phyloP scores from a whole-genome alignment of 1,140 invertebrate species.

The Tetramorium alpestre region DNA sequence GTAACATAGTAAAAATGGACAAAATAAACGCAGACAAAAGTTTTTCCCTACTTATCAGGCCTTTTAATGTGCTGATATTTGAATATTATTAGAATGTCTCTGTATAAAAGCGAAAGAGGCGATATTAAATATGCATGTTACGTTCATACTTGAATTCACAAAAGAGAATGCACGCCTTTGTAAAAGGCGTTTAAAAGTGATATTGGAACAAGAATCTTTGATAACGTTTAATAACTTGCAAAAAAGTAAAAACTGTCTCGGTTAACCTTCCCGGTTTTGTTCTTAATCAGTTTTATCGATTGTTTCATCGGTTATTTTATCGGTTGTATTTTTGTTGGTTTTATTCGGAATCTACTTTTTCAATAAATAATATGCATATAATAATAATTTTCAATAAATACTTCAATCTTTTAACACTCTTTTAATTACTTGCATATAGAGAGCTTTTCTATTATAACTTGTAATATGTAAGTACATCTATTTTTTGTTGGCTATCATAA shows the following conservation, averaged over 20 bases:
- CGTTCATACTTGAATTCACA: background rate
- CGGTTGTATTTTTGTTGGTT: background rate
- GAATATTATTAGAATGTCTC: background rate
- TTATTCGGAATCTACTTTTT: background rate
- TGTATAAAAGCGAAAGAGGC: background rate
- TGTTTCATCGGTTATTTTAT: no score
- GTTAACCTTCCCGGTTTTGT: background rate
- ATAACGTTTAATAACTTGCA: background rate
- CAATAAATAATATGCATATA: background rate
- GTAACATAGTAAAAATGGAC: background rate
- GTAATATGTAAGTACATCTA: background rate
- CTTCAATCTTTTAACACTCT: background rate
- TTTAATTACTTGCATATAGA: background rate
- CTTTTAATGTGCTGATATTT: background rate
- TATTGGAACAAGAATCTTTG: background rate
- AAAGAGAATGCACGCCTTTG: background rate
- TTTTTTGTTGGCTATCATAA: background rate
- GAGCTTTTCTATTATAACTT: background rate
- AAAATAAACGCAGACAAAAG: background rate
- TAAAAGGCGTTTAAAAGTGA: background rate
- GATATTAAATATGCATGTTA: constrained; percentile 15
- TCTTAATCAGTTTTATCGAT: no score
- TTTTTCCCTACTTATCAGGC: background rate
- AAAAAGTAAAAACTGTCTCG: background rate
- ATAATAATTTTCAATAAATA: background rate